Evolutionary conservation across 2,797 vertebrate species (phyloP), one percentile per base, ranked within the genome.

Genomic region (Microcaecilia unicolor): DNA sequence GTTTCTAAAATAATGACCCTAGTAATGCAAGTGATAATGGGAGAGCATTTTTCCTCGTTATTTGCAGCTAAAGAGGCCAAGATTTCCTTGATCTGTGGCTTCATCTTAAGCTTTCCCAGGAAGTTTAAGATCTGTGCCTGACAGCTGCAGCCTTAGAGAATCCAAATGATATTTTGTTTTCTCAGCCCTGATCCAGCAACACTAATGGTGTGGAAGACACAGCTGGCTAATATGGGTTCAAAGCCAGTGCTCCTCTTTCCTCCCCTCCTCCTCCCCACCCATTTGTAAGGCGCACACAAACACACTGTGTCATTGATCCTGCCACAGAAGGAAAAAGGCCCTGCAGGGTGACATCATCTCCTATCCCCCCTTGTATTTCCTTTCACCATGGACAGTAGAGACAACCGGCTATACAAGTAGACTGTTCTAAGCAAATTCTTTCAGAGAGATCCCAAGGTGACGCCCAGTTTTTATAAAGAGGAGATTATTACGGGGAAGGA

Each of bases 271-370:
- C n/a, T n/a, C n/a, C n/a, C n/a, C n/a, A n/a, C n/a, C n/a, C n/a
- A n/a, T n/a, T n/a, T n/a, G n/a, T n/a, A n/a, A 42, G 10, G 15
- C 22, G 45, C 22, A 37, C 29, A 46, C 10, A 40, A 5, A 25
- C 9, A 34, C 39, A 23, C 29, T 38, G 35, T 41, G 53, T 38
- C 52, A 49, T 57, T 56, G 51, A 41, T n/a, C n/a, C n/a, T n/a
- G 36, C 47, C 47, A 25, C 25, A 30, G n/a, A n/a, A n/a, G 44
- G 44, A 31, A 47, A 51, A 58, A n/a, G n/a, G 53, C 39, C 56
- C 32, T 25, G 19, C 36, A 58, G 40, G 39, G 32, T 73, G 64
- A 65, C 49, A 53, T 61, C 53, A 62, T 66, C 58, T 67, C 54
- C 41, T 56, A 64, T 25, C 21, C 34, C n/a, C n/a, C 48, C 35